Percentiles rank a stretch among this genome's conserved stretches.
Conservation (phyloP, 2,113 vertebrate species). For the Xiphorhynchus elegans region DNA sequence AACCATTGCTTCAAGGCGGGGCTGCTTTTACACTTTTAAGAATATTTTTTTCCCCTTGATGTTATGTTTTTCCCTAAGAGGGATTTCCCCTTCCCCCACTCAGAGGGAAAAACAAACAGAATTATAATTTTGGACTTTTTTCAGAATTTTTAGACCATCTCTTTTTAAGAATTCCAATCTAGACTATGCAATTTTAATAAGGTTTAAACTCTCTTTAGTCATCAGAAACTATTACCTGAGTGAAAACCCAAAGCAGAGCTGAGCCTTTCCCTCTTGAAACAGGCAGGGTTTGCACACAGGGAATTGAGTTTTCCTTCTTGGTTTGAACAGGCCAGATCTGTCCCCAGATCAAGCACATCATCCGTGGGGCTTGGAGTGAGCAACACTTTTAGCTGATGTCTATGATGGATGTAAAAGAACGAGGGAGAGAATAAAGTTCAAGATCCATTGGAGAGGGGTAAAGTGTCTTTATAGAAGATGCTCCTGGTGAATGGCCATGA, state of each 20-base stretch:
- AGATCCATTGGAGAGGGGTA: background rate
- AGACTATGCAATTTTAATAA: background rate
- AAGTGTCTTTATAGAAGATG: background rate
- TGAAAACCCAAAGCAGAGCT: background rate
- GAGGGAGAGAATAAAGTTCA: background rate
- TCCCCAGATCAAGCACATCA: background rate
- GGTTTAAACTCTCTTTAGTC: background rate
- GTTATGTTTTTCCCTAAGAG: background rate
- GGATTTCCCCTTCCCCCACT: background rate
- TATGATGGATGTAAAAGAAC: background rate
- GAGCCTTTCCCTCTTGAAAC: background rate
- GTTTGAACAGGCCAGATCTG: background rate
- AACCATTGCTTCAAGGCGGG: constrained; percentile 4
- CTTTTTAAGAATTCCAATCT: background rate
- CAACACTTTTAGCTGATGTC: background rate
- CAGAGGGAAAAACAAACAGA: background rate
- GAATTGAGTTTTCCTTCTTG: background rate
- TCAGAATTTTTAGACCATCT: background rate
- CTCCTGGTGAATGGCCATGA: background rate
- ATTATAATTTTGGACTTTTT: background rate
- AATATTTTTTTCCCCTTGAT: background rate
- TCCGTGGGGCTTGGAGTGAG: accelerated
- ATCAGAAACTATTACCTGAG: background rate
- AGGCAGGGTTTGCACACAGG: background rate
- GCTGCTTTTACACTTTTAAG: background rate